phyloP scores from a whole-genome alignment of 1,140 invertebrate species.

The Leptonema lineaticorne region DNA sequence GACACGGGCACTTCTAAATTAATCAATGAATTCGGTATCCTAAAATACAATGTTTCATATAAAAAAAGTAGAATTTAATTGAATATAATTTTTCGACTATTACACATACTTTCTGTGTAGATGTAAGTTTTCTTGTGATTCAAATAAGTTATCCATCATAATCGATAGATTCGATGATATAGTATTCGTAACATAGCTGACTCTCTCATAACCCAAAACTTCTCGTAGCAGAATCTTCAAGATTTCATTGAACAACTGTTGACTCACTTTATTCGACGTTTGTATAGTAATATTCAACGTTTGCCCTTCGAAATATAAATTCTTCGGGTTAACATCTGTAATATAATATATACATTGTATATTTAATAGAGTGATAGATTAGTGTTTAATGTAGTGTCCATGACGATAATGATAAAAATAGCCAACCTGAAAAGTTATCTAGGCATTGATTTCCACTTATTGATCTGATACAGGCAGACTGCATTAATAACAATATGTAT shows the following conservation, averaged over 20 bases:
- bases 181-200: conserved; percentile 53
- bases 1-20: conserved; percentile 73
- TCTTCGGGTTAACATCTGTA: conserved; percentile 21
- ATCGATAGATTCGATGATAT: conserved; percentile 52
- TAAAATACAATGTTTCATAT: conserved; percentile 42
- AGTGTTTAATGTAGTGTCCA: neutral
- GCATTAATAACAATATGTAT: neutral
- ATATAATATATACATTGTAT: neutral
- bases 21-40: conserved; percentile 62
- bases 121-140: neutral
- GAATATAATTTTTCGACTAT: neutral
- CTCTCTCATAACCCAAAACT: conserved; percentile 62
- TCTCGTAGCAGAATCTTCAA: conserved; percentile 66
- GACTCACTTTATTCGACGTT: conserved; percentile 59
- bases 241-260: conserved; percentile 64
- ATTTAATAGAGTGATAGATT: neutral
- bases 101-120: neutral
- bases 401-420: neutral
- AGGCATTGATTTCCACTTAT: neutral
- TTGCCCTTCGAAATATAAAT: conserved; percentile 31
- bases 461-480: neutral
- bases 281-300: conserved; percentile 52
- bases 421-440: neutral
- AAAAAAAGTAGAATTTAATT: neutral
- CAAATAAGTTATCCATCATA: conserved; percentile 44